Base-by-base conservation (phyloP, 2,888 invertebrate genomes). In the Geotrupes spiniger region DNA sequence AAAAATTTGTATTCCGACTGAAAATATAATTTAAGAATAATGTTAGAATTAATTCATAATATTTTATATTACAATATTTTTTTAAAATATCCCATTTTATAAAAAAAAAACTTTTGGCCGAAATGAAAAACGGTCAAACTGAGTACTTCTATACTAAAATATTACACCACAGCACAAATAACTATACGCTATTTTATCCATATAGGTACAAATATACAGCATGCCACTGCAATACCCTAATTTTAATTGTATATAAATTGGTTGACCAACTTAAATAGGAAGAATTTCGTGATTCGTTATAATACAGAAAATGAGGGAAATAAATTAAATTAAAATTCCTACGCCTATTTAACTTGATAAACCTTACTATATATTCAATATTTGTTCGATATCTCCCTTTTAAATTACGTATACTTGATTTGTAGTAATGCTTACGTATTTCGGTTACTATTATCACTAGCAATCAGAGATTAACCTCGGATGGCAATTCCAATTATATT, bases 81-180 rank as follows among this genome's bases (percentile, higher is more conserved):
- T 41, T 44, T 41, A 10, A 42, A 44, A 44, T 44, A 47, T 28
- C 29, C 42, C 46, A 42, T 47, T 47, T 46, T 21, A 21, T 21
- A 45, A 52, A 45, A 38, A 53, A 49, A 42, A 49, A 29, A 49
- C 46, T 49, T 25, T 45, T 47, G 36, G 46, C 46, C 42, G 38
- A 54, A 52, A 43, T 31, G 47, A 56, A 51, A 51, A 56, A 56
- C 60, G 58, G 61, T 66, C 62, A 66, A 69, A 70, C 68, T 68
- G 66, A 66, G 65, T 69, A 64, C 61, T 61, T 62, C 65, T 56
- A 66, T 63, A 70, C 71, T 73, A 72, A 71, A 70, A 67, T 70
- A 70, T 71, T 73, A 74, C 73, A 74, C 73, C 74, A 74, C 74
- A 74, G 74, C 74, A 74, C 74, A 73, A 74, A 71, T 69, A 74